Evolutionary conservation across 2,888 invertebrate genomes (phyloP).

Genomic region (Temnothorax unifasciatus): DNA sequence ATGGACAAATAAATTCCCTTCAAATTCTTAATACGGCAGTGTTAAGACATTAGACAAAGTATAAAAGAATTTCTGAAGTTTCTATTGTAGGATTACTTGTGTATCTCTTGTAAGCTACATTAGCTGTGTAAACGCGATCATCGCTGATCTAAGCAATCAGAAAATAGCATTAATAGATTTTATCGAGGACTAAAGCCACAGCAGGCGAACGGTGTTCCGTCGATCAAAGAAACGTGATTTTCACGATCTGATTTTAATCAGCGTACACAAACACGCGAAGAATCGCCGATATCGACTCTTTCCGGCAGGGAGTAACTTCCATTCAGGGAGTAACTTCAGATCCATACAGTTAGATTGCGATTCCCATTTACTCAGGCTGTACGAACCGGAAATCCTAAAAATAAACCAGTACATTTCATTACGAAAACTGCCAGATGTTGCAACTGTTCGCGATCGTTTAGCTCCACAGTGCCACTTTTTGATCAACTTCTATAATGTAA

Average conservation of each 20-base stretch:
- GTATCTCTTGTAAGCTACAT: not conserved
- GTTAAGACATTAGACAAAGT: not conserved
- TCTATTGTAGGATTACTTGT: not conserved
- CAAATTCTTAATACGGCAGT: not conserved
- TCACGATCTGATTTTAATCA: conserved; percentile 12
- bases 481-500: not conserved
- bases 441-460: not conserved
- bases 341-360: conserved; percentile 1
- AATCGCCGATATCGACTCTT: conserved; percentile 22
- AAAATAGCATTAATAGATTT: conserved; percentile 40
- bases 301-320: not conserved
- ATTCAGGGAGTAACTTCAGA: not conserved
- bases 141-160: conserved; percentile 14
- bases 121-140: conserved; percentile 21
- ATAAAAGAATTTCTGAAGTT: not conserved
- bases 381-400: not conserved
- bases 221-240: conserved; percentile 18
- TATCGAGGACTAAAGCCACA: not conserved
- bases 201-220: not conserved
- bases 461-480: not conserved
- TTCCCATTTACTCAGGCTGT: conserved; percentile 5
- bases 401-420: not conserved
- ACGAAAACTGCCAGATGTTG: not conserved
- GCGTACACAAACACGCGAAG: not conserved
- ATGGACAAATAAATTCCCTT: not conserved